A percentile compares a stretch with the other conserved stretches of the same genome.
Conservation (phyloP, 2,888 invertebrate species). For the Glyphotaelius pellucidus region DNA sequence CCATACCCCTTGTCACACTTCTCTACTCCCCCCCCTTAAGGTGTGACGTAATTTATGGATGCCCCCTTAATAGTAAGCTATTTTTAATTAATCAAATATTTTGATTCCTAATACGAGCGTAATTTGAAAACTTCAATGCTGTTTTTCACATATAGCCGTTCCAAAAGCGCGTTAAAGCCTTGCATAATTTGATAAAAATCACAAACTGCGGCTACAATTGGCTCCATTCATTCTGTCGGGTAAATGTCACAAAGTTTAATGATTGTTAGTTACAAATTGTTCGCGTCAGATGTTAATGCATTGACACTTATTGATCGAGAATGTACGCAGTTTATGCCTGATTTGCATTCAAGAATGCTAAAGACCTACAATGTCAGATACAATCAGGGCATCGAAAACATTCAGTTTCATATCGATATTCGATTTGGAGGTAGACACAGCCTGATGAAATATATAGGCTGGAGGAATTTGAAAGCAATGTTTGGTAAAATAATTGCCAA, state of each 20-base stretch:
- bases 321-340: constrained; percentile 10
- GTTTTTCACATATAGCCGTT: background rate
- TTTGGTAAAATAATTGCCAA: background rate
- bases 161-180: background rate
- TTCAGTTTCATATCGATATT: constrained; percentile 3
- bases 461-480: constrained; percentile 2
- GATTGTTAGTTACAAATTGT: constrained; percentile 27
- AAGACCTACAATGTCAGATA: background rate
- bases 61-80: background rate
- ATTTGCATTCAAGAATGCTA: constrained; percentile 25
- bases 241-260: constrained; percentile 7
- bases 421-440: background rate
- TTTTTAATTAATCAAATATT: no score
- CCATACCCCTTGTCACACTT: no score
- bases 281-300: background rate
- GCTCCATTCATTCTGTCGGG: constrained; percentile 3
- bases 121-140: background rate
- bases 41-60: no score
- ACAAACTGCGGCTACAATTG: background rate
- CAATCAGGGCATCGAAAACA: background rate
- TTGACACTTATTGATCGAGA: background rate
- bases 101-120: no score
- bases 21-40: no score
- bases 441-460: background rate
- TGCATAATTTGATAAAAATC: background rate